Evolutionary conservation across 2,797 vertebrate genomes (phyloP), one percentile per base, ranked within the genome.

Genomic region (Anableps anableps): DNA sequence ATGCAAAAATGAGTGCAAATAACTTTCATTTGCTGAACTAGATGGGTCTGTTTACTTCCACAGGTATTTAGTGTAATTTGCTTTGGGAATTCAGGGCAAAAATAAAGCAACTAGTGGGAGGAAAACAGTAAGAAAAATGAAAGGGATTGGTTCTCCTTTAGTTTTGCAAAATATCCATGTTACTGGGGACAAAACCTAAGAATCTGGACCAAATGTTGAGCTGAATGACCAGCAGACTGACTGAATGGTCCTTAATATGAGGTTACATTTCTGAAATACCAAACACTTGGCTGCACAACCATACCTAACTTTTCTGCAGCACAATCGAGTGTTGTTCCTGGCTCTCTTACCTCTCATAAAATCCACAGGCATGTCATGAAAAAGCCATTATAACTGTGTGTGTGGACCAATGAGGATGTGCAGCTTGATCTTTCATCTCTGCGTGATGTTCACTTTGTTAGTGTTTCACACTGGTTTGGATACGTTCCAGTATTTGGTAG

Each of bases 341-440:
- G n/a, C 81, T 66, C 71, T 0, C 45, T 58, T 29, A 38, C 60
- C 55, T 73, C 55, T 47, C 36, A 51, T 45, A 64, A 53, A 8
- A 48, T 73, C 48, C 36, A 58, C 19, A 36, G 72, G 45, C 51
- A 70, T 80, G 64, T 73, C 74, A 76, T 80, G 75, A 77, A 71
- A 74, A 74, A 48, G 10, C 14, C 34, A 14, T 16, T 11, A 62
- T 38, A 55, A 60, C 14, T 11, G 19, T 72, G 26, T 17, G 48
- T 51, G 58, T 36, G 4, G 75, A 26, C 6, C 47, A 58, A 51
- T 10, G 5, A 29, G n/a, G 62, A 41, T 72, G 58, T 21, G 38
- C 58, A 34, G 72, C 58, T 3, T 29, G 0, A 29, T 60, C 82
- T 91, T 88, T 92, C 75, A 92, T 91, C 91, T 88, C 91, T n/a